phyloP scores from a whole-genome alignment of 2,888 invertebrate genomes.

The Nowickia ferox region DNA sequence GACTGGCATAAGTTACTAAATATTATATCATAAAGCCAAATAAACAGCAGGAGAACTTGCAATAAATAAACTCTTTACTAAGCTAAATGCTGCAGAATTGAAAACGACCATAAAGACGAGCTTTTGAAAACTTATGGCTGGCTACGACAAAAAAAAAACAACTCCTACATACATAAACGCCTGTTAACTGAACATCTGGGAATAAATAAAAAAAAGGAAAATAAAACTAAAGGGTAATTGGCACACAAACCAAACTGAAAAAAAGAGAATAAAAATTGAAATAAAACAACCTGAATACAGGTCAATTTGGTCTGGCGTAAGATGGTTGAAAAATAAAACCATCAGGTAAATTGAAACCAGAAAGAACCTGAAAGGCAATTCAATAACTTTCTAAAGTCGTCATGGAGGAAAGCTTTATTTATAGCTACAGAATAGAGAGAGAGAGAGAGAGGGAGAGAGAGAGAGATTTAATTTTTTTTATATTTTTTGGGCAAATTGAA shows the following conservation, averaged over 20 bases:
- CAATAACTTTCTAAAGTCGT: constrained; percentile 34
- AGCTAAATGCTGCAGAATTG: constrained; percentile 18
- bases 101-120: constrained; percentile 30
- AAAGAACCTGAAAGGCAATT: constrained; percentile 25
- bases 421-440: background rate
- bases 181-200: constrained; percentile 46
- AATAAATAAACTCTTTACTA: background rate
- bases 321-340: constrained; percentile 30
- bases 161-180: constrained; percentile 13
- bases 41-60: constrained; percentile 4
- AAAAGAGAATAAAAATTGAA: background rate
- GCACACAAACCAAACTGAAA: constrained; percentile 8
- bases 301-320: constrained; percentile 25
- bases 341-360: constrained; percentile 54
- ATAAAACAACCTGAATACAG: constrained; percentile 18
- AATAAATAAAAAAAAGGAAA: constrained; percentile 15
- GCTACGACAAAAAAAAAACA: background rate
- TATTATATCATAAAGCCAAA: constrained; percentile 20
- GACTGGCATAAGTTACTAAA: constrained; percentile 8
- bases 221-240: constrained; percentile 52
- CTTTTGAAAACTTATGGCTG: constrained; percentile 26
- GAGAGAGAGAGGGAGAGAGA: too few species aligned
- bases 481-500: constrained; percentile 1
- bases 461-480: background rate
- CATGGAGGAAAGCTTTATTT: constrained; percentile 12